Base-by-base conservation (phyloP, 2,113 vertebrate species). In the Rousettus leschenaultii region DNA sequence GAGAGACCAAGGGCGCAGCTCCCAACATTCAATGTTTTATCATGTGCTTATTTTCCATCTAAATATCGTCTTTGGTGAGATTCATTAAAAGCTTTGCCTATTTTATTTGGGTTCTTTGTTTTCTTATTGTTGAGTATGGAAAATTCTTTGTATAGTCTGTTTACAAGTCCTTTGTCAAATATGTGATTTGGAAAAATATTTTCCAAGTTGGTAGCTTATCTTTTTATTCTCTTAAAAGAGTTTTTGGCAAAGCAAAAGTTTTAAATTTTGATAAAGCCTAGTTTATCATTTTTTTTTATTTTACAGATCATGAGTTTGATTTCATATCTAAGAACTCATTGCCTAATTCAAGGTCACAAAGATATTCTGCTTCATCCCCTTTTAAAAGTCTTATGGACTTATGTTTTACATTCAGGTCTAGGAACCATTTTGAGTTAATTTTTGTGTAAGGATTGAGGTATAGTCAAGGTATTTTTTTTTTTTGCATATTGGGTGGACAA, bases 151-250 rank as follows among this genome's bases (percentile, higher is more conserved):
- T 48, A 70, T 70, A 91, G 19, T 86, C 35, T 95, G 63, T 38
- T 89, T 91, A 57, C 55, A 82, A 95, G 26, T 85, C 38, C 55
- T 82, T 95, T 94, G 59, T 96, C 88, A 94, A n/a, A 73, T 87
- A 83, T 28, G 57, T 92, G 91, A 96, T 95, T 96, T 86, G 75
- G 51, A 97, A 96, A 94, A 88, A 84, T 55, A 88, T 94, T 95
- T 68, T 79, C 35, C 85, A 96, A 92, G 71, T 71, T 40, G 80
- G 33, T 71, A 94, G 18, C n/a, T 94, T 90, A 68, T 92, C 93
- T 82, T 96, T 95, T 96, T 92, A 80, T 86, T 95, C 88, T 95
- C 89, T 94, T 93, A 91, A 96, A 96, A 94, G 87, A 97, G 68
- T 63, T 92, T 96, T 86, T 96, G 82, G 91, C 82, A 94, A 16